A percentile compares a stretch with the other conserved stretches of the same genome.
phyloP scores from a whole-genome alignment of 2,797 vertebrate genomes.

The Somateria mollissima region DNA sequence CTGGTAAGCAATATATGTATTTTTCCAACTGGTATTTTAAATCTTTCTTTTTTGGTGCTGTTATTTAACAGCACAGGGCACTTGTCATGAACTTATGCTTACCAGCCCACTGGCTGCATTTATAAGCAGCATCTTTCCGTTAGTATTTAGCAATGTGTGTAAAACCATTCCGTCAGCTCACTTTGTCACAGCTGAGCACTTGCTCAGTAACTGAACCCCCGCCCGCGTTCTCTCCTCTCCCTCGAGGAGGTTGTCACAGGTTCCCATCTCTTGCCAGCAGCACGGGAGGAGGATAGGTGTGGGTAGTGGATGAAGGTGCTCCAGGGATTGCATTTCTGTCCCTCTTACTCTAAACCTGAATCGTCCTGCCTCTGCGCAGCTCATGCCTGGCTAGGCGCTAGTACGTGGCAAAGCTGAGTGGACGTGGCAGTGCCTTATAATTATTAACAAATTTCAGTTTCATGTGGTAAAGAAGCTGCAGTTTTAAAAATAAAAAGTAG shows the following conservation, averaged over 20 bases:
- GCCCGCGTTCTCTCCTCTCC: fast-evolving
- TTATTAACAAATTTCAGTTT: background rate
- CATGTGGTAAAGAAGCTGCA: background rate
- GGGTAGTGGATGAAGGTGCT: background rate
- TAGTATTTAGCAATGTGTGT: background rate
- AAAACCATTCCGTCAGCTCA: background rate
- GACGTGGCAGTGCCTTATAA: background rate
- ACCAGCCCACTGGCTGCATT: background rate
- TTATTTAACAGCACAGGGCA: background rate
- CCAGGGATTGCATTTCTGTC: background rate
- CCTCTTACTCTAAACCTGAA: background rate
- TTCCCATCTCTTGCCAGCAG: background rate
- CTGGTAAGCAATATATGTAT: background rate
- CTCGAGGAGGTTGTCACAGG: fast-evolving
- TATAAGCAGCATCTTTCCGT: background rate
- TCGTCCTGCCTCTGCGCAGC: background rate
- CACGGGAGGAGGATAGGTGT: background rate
- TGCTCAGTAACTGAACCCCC: background rate
- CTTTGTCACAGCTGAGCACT: background rate
- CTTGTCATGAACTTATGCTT: background rate
- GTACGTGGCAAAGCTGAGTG: background rate
- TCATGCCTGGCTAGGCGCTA: background rate
- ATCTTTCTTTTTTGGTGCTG: background rate
- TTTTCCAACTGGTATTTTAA: slow-evolving; percentile 18
- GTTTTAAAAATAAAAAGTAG: background rate